These are phyloP conservation scores for Lonchura striata DNA, from an alignment of 2,113 vertebrate species.

Conservation along the genomic window DNA sequence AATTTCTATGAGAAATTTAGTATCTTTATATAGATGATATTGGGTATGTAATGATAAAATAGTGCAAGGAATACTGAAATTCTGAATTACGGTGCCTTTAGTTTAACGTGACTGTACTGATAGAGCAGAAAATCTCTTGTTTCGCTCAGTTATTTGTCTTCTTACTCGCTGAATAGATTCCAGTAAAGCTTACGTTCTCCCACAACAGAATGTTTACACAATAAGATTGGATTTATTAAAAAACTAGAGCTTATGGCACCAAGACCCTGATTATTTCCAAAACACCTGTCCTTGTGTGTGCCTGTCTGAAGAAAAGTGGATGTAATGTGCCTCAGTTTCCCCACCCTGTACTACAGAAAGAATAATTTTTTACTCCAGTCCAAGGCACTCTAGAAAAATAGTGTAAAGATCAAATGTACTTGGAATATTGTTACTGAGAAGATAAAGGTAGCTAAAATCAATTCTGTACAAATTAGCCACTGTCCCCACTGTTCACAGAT, in stretches of 20 bases:
- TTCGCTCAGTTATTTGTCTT: not conserved
- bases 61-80: not conserved
- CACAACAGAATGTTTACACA: not conserved
- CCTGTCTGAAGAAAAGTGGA: not conserved
- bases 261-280: not conserved
- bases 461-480: not conserved
- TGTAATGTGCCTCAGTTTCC: not conserved
- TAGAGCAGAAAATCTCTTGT: not conserved
- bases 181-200: not conserved
- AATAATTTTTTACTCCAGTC: not conserved
- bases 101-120: not conserved
- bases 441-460: not conserved
- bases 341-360: not conserved
- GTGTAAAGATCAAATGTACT: not conserved
- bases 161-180: not conserved
- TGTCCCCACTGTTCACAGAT: not conserved
- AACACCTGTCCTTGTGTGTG: not conserved
- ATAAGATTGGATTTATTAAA: not conserved
- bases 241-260: not conserved
- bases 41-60: not conserved
- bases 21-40: not conserved
- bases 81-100: not conserved
- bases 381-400: not conserved
- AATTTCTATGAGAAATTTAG: not conserved
- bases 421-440: not conserved